These are phyloP conservation scores for Bunonema sp. DNA, from an alignment of 2,888 invertebrate genomes.

Conservation along the genomic window DNA sequence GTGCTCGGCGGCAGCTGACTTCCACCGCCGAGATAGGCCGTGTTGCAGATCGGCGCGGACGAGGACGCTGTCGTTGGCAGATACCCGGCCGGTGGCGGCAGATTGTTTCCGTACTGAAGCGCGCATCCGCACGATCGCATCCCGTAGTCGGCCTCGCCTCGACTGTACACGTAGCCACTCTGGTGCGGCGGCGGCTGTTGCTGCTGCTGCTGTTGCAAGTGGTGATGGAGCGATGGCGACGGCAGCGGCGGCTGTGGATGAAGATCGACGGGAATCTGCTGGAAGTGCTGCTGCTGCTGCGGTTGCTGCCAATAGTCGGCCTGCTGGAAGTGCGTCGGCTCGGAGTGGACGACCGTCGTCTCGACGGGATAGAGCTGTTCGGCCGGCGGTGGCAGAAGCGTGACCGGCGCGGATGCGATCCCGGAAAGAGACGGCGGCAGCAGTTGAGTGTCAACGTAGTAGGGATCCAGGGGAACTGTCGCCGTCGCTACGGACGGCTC, in stretches of 20 bases:
- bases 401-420: too few species aligned
- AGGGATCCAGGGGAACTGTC: too few species aligned
- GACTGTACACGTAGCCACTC: conserved; percentile 22
- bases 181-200: conserved; percentile 1
- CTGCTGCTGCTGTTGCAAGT: background rate
- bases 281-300: background rate
- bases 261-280: background rate
- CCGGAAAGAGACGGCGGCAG: too few species aligned
- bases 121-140: conserved; percentile 24
- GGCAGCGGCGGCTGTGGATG: too few species aligned
- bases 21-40: too few species aligned
- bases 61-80: background rate
- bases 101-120: conserved; percentile 34
- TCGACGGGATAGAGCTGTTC: too few species aligned
- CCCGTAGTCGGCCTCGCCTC: conserved; percentile 39
- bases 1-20: too few species aligned
- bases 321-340: background rate
- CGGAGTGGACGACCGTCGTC: background rate
- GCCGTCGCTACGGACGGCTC: too few species aligned
- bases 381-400: too few species aligned
- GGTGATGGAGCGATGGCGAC: background rate
- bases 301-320: background rate
- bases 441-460: too few species aligned
- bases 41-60: too few species aligned
- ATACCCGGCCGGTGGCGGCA: conserved; percentile 1